phyloP scores from a whole-genome alignment of 2,113 vertebrate species.

The Paracanthobrama guichenoti region DNA sequence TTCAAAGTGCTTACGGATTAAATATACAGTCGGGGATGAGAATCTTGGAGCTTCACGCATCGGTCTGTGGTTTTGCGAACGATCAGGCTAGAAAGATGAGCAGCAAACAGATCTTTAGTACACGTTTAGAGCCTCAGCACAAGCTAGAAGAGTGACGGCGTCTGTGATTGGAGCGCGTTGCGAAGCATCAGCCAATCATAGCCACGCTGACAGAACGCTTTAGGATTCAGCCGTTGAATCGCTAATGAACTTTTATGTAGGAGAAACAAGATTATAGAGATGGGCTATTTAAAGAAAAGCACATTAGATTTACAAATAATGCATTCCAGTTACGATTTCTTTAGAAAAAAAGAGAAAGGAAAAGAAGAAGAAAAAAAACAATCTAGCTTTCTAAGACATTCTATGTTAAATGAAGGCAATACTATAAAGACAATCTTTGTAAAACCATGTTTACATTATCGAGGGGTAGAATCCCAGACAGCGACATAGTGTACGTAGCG shows the following conservation, averaged over 20 bases:
- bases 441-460: conserved; percentile 82
- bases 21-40: conserved; percentile 46
- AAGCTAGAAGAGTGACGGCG: neutral
- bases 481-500: too few species aligned
- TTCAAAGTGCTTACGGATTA: conserved; percentile 62
- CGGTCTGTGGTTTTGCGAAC: conserved; percentile 5
- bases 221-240: too few species aligned
- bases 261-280: conserved; percentile 24
- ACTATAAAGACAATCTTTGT: conserved; percentile 81
- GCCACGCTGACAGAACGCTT: neutral
- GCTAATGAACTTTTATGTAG: neutral
- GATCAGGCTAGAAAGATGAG: neutral
- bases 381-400: conserved; percentile 85
- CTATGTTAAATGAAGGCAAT: conserved; percentile 83
- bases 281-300: conserved; percentile 51
- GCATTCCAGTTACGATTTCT: conserved; percentile 73
- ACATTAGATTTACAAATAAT: conserved; percentile 69
- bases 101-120: neutral
- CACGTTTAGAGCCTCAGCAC: conserved; percentile 22
- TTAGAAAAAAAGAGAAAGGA: conserved; percentile 56
- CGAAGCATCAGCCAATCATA: neutral
- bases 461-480: conserved; percentile 51
- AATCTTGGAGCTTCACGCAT: neutral
- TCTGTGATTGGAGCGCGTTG: neutral
- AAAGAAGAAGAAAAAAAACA: conserved; percentile 71